Evolutionary conservation across 2,797 vertebrate species (phyloP).

Genomic region (Brachymystax lenok): DNA sequence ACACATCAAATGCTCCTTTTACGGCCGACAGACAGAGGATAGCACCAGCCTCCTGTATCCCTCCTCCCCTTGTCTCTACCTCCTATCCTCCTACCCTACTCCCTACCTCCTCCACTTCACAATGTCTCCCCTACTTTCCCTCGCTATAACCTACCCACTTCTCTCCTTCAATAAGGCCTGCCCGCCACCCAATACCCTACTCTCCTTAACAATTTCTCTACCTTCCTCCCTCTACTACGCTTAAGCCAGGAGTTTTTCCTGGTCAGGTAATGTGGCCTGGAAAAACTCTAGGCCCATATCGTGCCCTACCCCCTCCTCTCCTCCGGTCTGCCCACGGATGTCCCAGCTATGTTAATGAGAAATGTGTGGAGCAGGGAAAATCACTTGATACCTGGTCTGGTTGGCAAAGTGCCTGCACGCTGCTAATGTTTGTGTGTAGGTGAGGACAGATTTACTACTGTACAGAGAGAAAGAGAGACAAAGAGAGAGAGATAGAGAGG

Average conservation of each 20-base stretch:
- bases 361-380: conserved; percentile 38
- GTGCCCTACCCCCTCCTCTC: neutral
- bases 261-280: neutral
- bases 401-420: conserved; percentile 33
- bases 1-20: neutral
- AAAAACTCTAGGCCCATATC: neutral
- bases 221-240: neutral
- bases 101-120: too few species aligned
- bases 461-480: conserved; percentile 15
- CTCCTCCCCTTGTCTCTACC: neutral
- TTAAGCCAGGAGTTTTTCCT: neutral
- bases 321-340: neutral
- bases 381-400: conserved; percentile 37
- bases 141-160: neutral
- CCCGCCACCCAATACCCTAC: too few species aligned
- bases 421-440: conserved; percentile 23
- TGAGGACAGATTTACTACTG: conserved; percentile 26
- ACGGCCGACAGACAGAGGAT: conserved; percentile 10
- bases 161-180: too few species aligned
- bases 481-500: conserved; percentile 7
- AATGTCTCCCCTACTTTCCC: conserved; percentile 10
- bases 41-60: neutral
- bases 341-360: conserved; percentile 10
- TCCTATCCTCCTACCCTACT: neutral
- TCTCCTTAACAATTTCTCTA: too few species aligned